phyloP scores from a whole-genome alignment of 2,888 invertebrate species.

The Calliopum simillimum region DNA sequence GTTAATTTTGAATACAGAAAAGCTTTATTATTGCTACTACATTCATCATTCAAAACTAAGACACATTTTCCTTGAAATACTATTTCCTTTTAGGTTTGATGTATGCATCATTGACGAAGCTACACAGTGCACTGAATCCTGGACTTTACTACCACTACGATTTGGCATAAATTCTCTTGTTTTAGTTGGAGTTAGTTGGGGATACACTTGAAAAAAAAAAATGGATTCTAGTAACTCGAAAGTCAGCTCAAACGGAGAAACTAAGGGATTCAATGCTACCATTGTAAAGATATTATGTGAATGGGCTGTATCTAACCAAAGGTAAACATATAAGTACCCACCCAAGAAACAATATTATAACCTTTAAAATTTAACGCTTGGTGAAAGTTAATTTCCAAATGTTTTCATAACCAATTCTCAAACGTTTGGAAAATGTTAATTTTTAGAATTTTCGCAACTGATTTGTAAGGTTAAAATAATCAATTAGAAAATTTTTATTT shows the following conservation, averaged over 20 bases:
- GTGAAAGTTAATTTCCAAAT: not conserved
- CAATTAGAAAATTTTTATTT: no score
- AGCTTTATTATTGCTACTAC: not conserved
- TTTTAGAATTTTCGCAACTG: no score
- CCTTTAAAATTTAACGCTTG: not conserved
- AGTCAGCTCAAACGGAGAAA: constrained; percentile 57
- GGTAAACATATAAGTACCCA: constrained; percentile 51
- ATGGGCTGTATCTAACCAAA: constrained; percentile 96
- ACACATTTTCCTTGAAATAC: not conserved
- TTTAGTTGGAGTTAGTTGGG: no score
- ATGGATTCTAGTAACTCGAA: constrained; percentile 85
- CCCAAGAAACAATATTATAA: no score
- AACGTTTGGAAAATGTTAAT: no score
- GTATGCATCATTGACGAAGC: constrained; percentile 89
- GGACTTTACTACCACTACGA: constrained; percentile 82
- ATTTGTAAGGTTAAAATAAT: no score
- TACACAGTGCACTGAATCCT: constrained; percentile 87
- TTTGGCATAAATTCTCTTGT: constrained; percentile 81
- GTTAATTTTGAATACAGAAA: constrained; percentile 42
- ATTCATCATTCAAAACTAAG: not conserved
- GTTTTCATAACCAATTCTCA: not conserved
- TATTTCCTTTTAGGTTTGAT: constrained; percentile 63
- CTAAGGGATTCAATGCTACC: constrained; percentile 72
- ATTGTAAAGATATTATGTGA: constrained; percentile 93
- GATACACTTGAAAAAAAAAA: no score